phyloP scores from a whole-genome alignment of 1,140 invertebrate species.

The Drosophila orena region DNA sequence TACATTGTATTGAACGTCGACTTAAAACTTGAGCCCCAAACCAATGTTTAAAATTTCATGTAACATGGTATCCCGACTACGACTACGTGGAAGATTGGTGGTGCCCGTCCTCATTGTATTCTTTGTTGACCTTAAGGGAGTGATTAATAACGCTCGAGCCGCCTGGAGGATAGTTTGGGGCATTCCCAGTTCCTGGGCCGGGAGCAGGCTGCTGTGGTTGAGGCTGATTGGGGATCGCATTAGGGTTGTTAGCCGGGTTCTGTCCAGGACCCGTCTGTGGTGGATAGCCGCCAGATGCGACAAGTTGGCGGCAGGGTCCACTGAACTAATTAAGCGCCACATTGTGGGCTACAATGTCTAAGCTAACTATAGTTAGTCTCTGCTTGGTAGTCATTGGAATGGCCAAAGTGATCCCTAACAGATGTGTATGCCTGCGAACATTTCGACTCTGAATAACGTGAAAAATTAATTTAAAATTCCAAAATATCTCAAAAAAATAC shows the following conservation, averaged over 20 bases:
- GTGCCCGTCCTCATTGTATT: constrained; percentile 61
- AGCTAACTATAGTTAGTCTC: constrained; percentile 61
- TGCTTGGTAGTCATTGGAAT: constrained; percentile 13
- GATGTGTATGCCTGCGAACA: constrained; percentile 28
- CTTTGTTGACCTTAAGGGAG: constrained; percentile 67
- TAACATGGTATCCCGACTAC: not conserved
- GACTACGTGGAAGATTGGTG: constrained; percentile 10
- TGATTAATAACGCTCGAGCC: too few relatives aligned
- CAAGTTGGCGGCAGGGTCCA: too few relatives aligned
- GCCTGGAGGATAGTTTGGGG: too few relatives aligned
- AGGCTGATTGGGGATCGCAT: too few relatives aligned
- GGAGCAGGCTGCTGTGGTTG: too few relatives aligned
- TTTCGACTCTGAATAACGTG: constrained; percentile 54
- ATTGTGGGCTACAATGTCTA: constrained; percentile 96
- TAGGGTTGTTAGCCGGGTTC: too few relatives aligned
- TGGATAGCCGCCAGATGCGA: too few relatives aligned
- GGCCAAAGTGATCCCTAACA: constrained; percentile 23
- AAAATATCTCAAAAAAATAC: constrained; percentile 10
- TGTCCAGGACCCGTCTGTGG: too few relatives aligned
- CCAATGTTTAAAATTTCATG: not conserved
- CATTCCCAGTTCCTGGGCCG: too few relatives aligned
- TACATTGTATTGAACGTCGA: not conserved
- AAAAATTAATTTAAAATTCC: constrained; percentile 22
- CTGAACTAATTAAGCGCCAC: too few relatives aligned
- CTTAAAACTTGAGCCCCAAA: not conserved